These are phyloP conservation scores for Pocillopora damicornis DNA, from an alignment of 64 coral and sea anemone genomes.

Conservation along the genomic window DNA sequence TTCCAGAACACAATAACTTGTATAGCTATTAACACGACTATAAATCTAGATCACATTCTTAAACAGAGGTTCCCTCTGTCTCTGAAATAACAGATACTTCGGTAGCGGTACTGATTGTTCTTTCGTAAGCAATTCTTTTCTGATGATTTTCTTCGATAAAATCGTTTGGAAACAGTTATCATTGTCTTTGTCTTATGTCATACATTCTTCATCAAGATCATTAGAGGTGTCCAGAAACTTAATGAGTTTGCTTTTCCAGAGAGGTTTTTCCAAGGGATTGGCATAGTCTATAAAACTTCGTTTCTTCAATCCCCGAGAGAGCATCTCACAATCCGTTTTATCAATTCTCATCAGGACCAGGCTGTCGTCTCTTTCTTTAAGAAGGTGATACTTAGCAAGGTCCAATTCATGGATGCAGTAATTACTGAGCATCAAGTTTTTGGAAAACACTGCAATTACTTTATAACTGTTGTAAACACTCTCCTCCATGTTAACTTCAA, in stretches of 20 bases:
- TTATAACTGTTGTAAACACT: slow-evolving; percentile 55
- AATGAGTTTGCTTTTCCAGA: slow-evolving; percentile 5
- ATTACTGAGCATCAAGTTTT: slow-evolving; percentile 38
- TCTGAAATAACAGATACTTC: too few species aligned
- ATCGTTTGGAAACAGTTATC: not conserved
- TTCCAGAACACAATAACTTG: too few species aligned
- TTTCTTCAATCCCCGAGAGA: slow-evolving; percentile 26
- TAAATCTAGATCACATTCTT: too few species aligned
- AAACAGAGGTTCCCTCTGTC: too few species aligned
- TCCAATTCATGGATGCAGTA: slow-evolving; percentile 44
- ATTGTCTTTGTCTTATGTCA: not conserved
- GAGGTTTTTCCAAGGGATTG: slow-evolving; percentile 10
- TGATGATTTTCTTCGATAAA: not conserved
- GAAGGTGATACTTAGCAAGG: slow-evolving; percentile 29
- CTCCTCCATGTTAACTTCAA: slow-evolving; percentile 43
- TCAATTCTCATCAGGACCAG: slow-evolving; percentile 41
- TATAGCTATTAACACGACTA: too few species aligned
- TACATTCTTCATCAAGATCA: not conserved
- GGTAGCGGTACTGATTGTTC: too few species aligned
- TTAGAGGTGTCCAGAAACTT: not conserved
- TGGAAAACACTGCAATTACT: slow-evolving; percentile 44
- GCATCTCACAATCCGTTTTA: not conserved
- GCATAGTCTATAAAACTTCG: slow-evolving; percentile 24
- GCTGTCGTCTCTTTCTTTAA: slow-evolving; percentile 20
- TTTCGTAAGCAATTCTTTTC: too few species aligned